Conservation (phyloP, 2,888 invertebrate genomes). For the Hoplodrina blanda region DNA sequence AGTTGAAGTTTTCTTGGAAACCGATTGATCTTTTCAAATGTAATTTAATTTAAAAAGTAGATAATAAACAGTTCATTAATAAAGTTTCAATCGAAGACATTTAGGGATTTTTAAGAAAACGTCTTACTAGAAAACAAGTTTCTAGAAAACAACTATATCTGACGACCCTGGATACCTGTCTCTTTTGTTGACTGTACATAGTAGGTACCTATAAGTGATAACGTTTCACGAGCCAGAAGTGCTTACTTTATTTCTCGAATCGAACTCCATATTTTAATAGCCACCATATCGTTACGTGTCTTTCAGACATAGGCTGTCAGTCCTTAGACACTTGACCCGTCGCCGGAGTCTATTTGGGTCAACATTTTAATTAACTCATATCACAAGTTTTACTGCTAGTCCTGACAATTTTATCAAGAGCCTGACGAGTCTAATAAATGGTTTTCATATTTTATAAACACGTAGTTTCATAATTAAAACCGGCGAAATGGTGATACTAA, state of each 20-base stretch:
- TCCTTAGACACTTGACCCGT: slow-evolving; percentile 67
- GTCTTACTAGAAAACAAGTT: too few species aligned
- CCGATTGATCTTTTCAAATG: too few species aligned
- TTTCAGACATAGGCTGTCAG: slow-evolving; percentile 27
- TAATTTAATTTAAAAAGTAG: too few species aligned
- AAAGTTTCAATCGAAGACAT: too few species aligned
- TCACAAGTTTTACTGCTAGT: slow-evolving; percentile 50
- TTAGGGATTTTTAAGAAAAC: too few species aligned
- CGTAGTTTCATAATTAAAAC: neutral
- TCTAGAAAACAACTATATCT: too few species aligned
- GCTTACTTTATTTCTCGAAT: neutral
- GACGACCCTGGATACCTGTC: too few species aligned
- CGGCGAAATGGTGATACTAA: too few species aligned
- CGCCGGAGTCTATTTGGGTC: slow-evolving; percentile 64
- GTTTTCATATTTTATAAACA: slow-evolving; percentile 19
- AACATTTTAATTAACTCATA: slow-evolving; percentile 70
- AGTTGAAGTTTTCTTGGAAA: too few species aligned
- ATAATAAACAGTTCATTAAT: too few species aligned
- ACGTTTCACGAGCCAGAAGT: slow-evolving; percentile 11
- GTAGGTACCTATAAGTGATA: slow-evolving; percentile 17
- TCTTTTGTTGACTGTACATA: too few species aligned
- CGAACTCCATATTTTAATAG: slow-evolving; percentile 17
- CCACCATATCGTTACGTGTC: slow-evolving; percentile 19
- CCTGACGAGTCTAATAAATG: slow-evolving; percentile 12
- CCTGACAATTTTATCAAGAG: slow-evolving; percentile 47